These are phyloP conservation scores for Micoletzkya japonica DNA, from an alignment of 2,888 invertebrate species.

Conservation along the genomic window DNA sequence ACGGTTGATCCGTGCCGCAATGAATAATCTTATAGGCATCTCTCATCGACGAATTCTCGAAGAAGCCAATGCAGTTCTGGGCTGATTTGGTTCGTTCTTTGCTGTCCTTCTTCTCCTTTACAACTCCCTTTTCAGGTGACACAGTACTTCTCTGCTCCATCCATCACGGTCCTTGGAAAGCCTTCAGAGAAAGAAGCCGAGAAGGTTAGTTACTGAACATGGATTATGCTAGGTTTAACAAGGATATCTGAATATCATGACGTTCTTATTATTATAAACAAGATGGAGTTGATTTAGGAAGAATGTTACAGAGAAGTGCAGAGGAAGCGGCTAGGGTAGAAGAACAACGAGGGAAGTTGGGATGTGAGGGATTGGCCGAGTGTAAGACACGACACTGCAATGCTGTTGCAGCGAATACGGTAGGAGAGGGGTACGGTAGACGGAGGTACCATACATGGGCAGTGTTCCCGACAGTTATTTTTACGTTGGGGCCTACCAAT, in stretches of 20 bases:
- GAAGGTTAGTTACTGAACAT: slow-evolving; percentile 70
- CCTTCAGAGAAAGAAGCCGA: slow-evolving; percentile 74
- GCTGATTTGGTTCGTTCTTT: slow-evolving; percentile 70
- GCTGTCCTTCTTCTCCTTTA: slow-evolving; percentile 38
- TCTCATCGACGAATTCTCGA: slow-evolving; percentile 69
- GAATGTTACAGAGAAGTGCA: too few relatives aligned
- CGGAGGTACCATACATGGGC: too few relatives aligned
- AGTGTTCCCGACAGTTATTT: too few relatives aligned
- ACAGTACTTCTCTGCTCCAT: slow-evolving; percentile 42
- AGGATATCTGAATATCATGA: slow-evolving; percentile 1
- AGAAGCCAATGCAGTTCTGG: slow-evolving; percentile 76
- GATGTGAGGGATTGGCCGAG: slow-evolving; percentile 74
- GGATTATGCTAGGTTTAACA: neutral
- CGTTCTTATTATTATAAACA: slow-evolving; percentile 6
- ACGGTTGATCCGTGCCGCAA: neutral
- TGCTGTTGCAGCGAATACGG: slow-evolving; percentile 79
- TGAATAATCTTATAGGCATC: slow-evolving; percentile 5
- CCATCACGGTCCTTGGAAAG: slow-evolving; percentile 67
- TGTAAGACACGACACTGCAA: slow-evolving; percentile 73
- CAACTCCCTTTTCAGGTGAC: slow-evolving; percentile 5
- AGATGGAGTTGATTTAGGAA: too few relatives aligned
- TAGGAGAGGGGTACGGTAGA: too few relatives aligned
- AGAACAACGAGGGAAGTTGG: slow-evolving; percentile 73
- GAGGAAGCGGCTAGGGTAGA: slow-evolving; percentile 77
- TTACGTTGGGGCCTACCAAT: too few relatives aligned